phyloP scores from a whole-genome alignment of 2,888 invertebrate species.

The Drosophila sordidula region DNA sequence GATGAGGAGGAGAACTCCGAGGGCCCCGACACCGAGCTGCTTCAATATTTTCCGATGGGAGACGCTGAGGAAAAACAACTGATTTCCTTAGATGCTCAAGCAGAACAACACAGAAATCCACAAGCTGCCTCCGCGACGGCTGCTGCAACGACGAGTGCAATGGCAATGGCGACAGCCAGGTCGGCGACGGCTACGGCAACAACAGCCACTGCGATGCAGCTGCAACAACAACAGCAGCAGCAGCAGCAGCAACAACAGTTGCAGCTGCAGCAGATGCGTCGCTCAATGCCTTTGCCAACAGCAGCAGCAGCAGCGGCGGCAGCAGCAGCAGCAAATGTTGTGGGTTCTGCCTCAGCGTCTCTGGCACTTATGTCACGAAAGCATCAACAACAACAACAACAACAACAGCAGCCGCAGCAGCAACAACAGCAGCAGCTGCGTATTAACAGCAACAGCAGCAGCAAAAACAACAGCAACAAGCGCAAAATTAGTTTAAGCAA shows the following conservation, averaged over 20 bases:
- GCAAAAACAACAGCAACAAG: slow-evolving; percentile 65
- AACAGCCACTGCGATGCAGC: slow-evolving; percentile 45
- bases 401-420: slow-evolving; percentile 54
- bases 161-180: slow-evolving; percentile 26
- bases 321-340: slow-evolving; percentile 64
- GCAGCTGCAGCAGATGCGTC: slow-evolving; percentile 46
- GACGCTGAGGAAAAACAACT: slow-evolving; percentile 84
- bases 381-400: slow-evolving; percentile 82
- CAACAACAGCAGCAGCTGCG: slow-evolving; percentile 46
- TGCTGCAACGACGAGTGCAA: slow-evolving; percentile 40
- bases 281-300: slow-evolving; percentile 43
- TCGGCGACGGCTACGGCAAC: slow-evolving; percentile 35
- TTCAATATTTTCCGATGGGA: slow-evolving; percentile 90
- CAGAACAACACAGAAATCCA: slow-evolving; percentile 81
- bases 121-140: slow-evolving; percentile 61
- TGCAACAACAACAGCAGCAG: slow-evolving; percentile 38
- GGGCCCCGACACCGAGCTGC: slow-evolving; percentile 93
- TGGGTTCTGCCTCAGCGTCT: slow-evolving; percentile 85
- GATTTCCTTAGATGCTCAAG: slow-evolving; percentile 83
- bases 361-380: slow-evolving; percentile 85
- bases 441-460: slow-evolving; percentile 12
- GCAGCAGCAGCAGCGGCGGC: slow-evolving; percentile 32
- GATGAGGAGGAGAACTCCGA: slow-evolving; percentile 89
- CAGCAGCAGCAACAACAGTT: slow-evolving; percentile 36
- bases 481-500: slow-evolving; percentile 83